A percentile compares a stretch with the other conserved stretches of the same genome.
Evolutionary conservation across 2,888 invertebrate genomes (phyloP).

Genomic region (Spisula subtruncata): DNA sequence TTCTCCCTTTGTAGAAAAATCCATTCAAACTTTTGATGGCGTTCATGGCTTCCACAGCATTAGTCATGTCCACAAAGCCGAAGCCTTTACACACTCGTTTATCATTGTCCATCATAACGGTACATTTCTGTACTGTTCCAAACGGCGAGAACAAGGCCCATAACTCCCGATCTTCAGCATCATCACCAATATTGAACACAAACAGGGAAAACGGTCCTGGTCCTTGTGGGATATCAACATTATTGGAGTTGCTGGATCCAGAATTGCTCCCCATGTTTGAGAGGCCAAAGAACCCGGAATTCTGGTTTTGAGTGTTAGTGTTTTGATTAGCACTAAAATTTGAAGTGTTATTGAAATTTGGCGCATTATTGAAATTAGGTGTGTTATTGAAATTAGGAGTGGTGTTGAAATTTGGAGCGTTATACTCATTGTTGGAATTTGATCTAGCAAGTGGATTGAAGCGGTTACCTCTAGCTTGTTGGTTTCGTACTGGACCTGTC

Average conservation of each 20-base stretch:
- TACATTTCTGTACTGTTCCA: constrained; percentile 87
- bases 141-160: constrained; percentile 87
- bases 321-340: constrained; percentile 35
- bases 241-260: constrained; percentile 27
- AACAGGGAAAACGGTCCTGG: constrained; percentile 81
- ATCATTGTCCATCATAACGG: constrained; percentile 86
- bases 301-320: constrained; percentile 26
- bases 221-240: constrained; percentile 60
- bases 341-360: not conserved
- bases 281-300: constrained; percentile 6
- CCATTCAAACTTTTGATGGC: constrained; percentile 87
- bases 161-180: constrained; percentile 87
- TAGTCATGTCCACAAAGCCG: constrained; percentile 88
- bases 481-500: constrained; percentile 75
- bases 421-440: not conserved
- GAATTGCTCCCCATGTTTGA: constrained; percentile 4
- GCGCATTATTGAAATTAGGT: constrained; percentile 13
- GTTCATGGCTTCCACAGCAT: constrained; percentile 86
- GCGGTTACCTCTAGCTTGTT: constrained; percentile 71
- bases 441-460: constrained; percentile 73
- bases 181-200: constrained; percentile 88
- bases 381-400: not conserved
- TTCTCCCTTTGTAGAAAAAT: constrained; percentile 85
- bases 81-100: constrained; percentile 87
- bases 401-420: not conserved